A percentile compares a stretch with the other conserved stretches of the same genome.
phyloP scores from a whole-genome alignment of 2,113 vertebrate genomes.

The Theristicus caerulescens region DNA sequence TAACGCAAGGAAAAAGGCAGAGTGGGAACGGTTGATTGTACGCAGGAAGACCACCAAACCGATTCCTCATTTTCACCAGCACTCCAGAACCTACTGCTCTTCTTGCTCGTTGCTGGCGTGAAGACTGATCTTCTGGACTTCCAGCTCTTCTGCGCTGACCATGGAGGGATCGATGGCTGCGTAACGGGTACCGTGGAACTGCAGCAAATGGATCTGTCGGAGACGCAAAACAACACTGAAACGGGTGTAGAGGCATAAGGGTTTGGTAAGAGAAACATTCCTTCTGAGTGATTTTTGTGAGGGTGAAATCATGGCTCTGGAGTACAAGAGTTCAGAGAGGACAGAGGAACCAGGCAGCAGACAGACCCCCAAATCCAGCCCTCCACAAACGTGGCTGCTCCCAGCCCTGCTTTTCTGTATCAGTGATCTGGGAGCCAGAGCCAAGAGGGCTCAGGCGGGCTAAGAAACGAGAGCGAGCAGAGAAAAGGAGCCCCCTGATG shows the following conservation, averaged over 20 bases:
- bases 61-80: not conserved
- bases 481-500: not conserved
- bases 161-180: constrained; percentile 92
- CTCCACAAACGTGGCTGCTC: not conserved
- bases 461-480: not conserved
- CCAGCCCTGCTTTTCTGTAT: not conserved
- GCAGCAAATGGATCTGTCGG: constrained; percentile 90
- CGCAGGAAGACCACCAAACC: not conserved
- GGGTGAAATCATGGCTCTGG: not conserved
- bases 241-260: not conserved
- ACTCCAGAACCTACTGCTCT: constrained; percentile 60
- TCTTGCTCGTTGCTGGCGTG: constrained; percentile 70
- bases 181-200: constrained; percentile 92
- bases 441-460: not conserved
- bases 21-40: not conserved
- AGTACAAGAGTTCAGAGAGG: not conserved
- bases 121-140: constrained; percentile 84
- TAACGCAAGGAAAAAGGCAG: not conserved
- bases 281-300: not conserved
- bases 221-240: not conserved
- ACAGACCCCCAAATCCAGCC: not conserved
- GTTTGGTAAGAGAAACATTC: not conserved
- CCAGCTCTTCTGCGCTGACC: constrained; percentile 91
- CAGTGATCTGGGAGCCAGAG: not conserved
- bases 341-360: not conserved